Base-by-base conservation (phyloP, 2,113 vertebrate species). In the Osmerus eperlanus region DNA sequence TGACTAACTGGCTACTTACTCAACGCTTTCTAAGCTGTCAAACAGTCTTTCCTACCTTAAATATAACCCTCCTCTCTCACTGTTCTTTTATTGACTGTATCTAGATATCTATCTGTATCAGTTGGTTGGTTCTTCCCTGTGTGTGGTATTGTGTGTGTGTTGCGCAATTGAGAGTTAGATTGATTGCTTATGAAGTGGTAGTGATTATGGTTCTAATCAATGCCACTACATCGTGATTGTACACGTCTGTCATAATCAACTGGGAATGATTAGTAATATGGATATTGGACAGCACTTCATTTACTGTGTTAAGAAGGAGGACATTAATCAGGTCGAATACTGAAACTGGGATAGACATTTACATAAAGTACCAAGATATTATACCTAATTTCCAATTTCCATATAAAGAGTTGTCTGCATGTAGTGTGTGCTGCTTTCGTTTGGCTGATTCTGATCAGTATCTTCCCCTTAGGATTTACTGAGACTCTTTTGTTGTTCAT, bases 331-430 rank as follows among this genome's bases (percentile, higher is more conserved):
- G 32, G 36, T 65, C 7, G 16, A 15, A 3, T 25, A 78, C 78
- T 87, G 80, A 75, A 77, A 61, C 68, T 67, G 70, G 77, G 80
- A 36, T 36, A 36, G 4, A 51, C 78, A 60, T 60, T 79, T 74
- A n/a, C 59, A 55, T 56, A n/a, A 55, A 67, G 9, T 12, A 47
- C 41, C 41, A 0, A 47, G 41, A 47, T 47, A 47, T 47, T 12
- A 47, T 47, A 12, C 8, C 41, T 56, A 4, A 56, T 56, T 56
- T 16, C 15, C 55, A 19, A 56, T 56, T 56, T 16, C 15, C 55
- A 19, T 9, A 56, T 11, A 19, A 8, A 56, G 15, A 56, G 6
- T 11, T 56, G 55, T 19, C 11, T 56, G 55, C n/a, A 18, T 56
- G 15, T 56, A 11, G 18, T 56, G 55, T 18, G 55, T 18, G 15